Conservation (phyloP, 2,888 invertebrate genomes). For the Drosophila basisetae region DNA sequence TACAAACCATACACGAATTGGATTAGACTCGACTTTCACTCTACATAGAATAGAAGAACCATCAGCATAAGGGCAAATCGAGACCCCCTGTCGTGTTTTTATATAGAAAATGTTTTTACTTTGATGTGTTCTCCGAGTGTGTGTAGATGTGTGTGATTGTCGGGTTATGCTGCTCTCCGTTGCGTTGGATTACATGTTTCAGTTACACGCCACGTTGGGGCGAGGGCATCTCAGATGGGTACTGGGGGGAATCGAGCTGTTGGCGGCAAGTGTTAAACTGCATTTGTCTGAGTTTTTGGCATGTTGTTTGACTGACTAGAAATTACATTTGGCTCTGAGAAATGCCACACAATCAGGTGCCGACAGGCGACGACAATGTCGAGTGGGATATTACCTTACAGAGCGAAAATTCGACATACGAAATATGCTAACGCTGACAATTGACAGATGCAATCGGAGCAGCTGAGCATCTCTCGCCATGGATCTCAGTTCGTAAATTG, state of each 20-base stretch:
- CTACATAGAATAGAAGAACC: slow-evolving; percentile 30
- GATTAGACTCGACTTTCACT: slow-evolving; percentile 26
- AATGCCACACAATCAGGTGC: slow-evolving; percentile 74
- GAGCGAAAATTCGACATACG: slow-evolving; percentile 48
- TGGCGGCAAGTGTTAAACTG: slow-evolving; percentile 76
- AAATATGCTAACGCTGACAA: slow-evolving; percentile 73
- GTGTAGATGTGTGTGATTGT: slow-evolving; percentile 30
- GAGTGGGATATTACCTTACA: slow-evolving; percentile 59
- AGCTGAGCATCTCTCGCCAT: slow-evolving; percentile 25
- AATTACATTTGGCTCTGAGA: slow-evolving; percentile 67
- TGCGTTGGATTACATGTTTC: slow-evolving; percentile 75
- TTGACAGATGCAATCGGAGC: slow-evolving; percentile 79
- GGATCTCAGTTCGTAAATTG: slow-evolving; percentile 63
- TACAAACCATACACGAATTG: slow-evolving; percentile 14
- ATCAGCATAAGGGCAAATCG: slow-evolving; percentile 47
- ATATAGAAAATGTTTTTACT: slow-evolving; percentile 75
- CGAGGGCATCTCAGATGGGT: background rate
- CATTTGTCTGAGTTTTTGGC: slow-evolving; percentile 68
- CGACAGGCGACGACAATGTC: slow-evolving; percentile 55
- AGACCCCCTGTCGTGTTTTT: slow-evolving; percentile 79
- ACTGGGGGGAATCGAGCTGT: background rate
- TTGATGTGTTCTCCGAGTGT: slow-evolving; percentile 58
- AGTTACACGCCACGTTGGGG: slow-evolving; percentile 71
- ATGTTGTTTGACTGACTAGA: slow-evolving; percentile 50
- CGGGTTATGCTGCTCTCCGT: slow-evolving; percentile 49